Conservation (phyloP, 2,797 vertebrate species). For the Clarias pachynema region DNA sequence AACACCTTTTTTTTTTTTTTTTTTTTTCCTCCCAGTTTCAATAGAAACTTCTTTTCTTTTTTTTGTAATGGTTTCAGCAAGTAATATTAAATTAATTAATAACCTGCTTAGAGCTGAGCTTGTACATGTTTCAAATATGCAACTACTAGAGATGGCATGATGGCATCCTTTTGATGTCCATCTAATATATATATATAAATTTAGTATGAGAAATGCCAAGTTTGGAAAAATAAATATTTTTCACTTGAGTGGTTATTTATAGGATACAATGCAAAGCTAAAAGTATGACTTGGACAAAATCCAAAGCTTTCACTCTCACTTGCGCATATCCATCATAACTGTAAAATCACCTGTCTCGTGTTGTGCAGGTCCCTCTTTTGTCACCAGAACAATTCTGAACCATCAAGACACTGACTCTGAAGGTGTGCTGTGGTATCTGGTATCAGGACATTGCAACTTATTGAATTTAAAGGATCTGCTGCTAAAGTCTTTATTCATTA, state of each 20-base stretch:
- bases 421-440: too few relatives aligned
- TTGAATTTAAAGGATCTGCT: too few relatives aligned
- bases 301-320: background rate
- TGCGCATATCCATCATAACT: too few relatives aligned
- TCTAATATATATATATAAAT: background rate
- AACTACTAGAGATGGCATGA: background rate
- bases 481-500: too few relatives aligned
- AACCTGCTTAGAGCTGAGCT: background rate
- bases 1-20: too few relatives aligned
- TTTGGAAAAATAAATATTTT: background rate
- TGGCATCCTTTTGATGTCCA: background rate
- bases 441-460: too few relatives aligned
- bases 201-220: background rate
- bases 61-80: background rate
- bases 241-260: background rate
- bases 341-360: too few relatives aligned
- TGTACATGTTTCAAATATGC: background rate
- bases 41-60: background rate
- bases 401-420: too few relatives aligned
- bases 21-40: background rate
- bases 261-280: background rate
- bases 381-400: too few relatives aligned
- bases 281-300: background rate
- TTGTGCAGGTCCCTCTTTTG: too few relatives aligned
- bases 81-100: background rate